A percentile compares a stretch with the other conserved stretches of the same genome.
phyloP scores from a whole-genome alignment of 1,140 invertebrate species.

The Caenorhabditis remanei region DNA sequence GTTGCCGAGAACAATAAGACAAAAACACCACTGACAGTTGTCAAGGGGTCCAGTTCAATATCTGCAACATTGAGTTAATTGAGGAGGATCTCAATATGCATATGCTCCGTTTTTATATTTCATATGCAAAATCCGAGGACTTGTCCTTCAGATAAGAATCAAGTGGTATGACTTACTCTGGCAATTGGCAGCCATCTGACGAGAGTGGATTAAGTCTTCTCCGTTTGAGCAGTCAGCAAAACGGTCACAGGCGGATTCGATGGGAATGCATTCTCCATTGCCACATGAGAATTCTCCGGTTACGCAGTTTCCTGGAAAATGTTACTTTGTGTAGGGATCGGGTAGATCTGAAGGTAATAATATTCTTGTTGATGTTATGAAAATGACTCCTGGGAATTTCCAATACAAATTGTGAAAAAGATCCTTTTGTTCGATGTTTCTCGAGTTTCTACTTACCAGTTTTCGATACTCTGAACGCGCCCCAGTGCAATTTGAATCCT shows the following conservation, averaged over 20 bases:
- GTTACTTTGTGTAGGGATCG: background rate
- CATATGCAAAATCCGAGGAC: conserved; percentile 23
- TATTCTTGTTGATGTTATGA: too few species aligned
- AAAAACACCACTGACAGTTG: conserved; percentile 60
- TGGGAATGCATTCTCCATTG: conserved; percentile 65
- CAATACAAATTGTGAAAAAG: background rate
- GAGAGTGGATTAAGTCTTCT: conserved; percentile 57
- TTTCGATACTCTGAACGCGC: conserved; percentile 56
- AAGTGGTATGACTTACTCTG: conserved; percentile 62
- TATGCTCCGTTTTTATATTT: background rate
- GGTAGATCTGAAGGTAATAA: background rate
- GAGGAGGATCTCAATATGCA: conserved; percentile 22
- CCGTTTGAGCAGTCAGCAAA: conserved; percentile 66
- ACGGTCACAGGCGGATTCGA: conserved; percentile 65
- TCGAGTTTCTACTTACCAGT: background rate
- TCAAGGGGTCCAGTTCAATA: conserved; percentile 55
- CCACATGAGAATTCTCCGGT: conserved; percentile 63
- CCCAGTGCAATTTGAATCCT: conserved; percentile 65
- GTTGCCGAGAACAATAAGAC: conserved; percentile 53
- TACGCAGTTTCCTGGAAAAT: conserved; percentile 37
- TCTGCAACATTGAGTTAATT: conserved; percentile 49
- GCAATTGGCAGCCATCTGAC: conserved; percentile 61
- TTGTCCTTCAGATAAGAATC: conserved; percentile 28
- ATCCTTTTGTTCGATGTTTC: background rate
- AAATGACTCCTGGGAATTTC: background rate